phyloP scores from a whole-genome alignment of 2,113 vertebrate species.

The Panthera tigris region DNA sequence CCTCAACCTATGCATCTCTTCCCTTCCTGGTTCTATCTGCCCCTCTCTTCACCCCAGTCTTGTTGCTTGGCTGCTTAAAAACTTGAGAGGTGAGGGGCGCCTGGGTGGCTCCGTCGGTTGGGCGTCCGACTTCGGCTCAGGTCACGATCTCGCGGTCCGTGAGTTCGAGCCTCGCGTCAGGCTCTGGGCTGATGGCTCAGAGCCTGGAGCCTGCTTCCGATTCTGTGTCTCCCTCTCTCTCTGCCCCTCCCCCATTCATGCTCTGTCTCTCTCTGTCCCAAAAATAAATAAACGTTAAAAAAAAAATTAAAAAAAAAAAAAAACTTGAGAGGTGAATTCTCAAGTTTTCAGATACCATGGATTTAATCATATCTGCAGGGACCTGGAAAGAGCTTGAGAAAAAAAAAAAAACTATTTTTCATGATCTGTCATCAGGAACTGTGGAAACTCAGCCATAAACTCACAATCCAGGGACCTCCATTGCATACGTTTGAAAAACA shows the following conservation, averaged over 20 bases:
- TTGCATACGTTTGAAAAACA: not conserved
- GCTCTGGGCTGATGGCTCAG: too few relatives aligned
- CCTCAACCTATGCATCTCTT: not conserved
- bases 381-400: not conserved
- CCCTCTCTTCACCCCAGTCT: not conserved
- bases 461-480: not conserved
- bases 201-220: too few relatives aligned
- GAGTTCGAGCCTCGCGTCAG: too few relatives aligned
- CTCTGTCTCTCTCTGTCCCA: too few relatives aligned
- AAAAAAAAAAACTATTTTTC: constrained; percentile 1
- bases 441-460: not conserved
- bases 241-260: too few relatives aligned
- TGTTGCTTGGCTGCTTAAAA: constrained; percentile 15
- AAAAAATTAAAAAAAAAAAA: too few relatives aligned
- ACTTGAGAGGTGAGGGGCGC: not conserved
- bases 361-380: not conserved
- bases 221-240: too few relatives aligned
- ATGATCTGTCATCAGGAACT: not conserved
- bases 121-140: too few relatives aligned
- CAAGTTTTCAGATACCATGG: not conserved
- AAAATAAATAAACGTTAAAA: too few relatives aligned
- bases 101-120: too few relatives aligned
- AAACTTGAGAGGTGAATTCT: not conserved
- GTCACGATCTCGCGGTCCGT: too few relatives aligned
- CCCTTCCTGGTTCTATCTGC: not conserved